A percentile compares a stretch with the other conserved stretches of the same genome.
These are phyloP conservation scores for Manis pentadactyla DNA, from an alignment of 2,797 vertebrate genomes.

Conservation along the genomic window DNA sequence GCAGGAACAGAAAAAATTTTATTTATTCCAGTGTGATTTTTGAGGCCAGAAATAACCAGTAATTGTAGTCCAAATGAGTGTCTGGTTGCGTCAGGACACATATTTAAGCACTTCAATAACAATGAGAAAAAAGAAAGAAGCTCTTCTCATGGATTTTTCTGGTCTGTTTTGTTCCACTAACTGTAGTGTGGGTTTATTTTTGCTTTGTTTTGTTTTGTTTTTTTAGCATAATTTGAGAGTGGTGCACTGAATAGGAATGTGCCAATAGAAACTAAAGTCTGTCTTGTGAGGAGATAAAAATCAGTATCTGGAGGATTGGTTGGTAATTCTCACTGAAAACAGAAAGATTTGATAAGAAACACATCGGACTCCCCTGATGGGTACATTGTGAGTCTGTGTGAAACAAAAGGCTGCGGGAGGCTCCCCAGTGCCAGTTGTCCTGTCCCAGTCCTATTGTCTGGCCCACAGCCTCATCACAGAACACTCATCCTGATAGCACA, in stretches of 20 bases:
- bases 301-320: constrained; percentile 76
- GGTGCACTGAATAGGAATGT: constrained; percentile 63
- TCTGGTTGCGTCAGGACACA: background rate
- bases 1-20: background rate
- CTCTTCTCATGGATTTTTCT: background rate
- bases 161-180: constrained; percentile 70
- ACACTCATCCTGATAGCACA: background rate
- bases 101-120: constrained; percentile 63
- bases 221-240: constrained; percentile 66
- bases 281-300: constrained; percentile 73
- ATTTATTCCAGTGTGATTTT: background rate
- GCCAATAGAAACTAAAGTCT: constrained; percentile 70
- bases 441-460: constrained; percentile 73
- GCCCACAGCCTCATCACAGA: background rate
- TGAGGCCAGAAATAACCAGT: background rate
- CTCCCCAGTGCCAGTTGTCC: constrained; percentile 62
- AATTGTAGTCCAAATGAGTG: background rate
- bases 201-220: constrained; percentile 47
- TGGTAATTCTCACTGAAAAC: constrained; percentile 75
- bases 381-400: constrained; percentile 27
- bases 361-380: constrained; percentile 40
- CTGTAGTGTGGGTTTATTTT: constrained; percentile 29
- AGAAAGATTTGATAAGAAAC: constrained; percentile 66
- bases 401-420: constrained; percentile 69
- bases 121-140: background rate